Conservation (phyloP, 2,888 invertebrate genomes). For the Therioaphis trifolii region DNA sequence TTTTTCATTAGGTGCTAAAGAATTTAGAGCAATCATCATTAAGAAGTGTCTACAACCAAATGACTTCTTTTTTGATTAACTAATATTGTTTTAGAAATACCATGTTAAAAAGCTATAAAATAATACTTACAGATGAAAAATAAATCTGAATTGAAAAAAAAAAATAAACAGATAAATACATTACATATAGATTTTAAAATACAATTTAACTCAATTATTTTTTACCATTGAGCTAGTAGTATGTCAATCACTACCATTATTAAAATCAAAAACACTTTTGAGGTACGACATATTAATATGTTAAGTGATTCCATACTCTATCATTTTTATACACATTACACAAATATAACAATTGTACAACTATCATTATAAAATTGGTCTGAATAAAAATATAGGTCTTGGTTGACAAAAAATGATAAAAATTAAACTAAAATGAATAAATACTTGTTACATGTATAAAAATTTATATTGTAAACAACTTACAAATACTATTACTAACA, state of each 20-base stretch:
- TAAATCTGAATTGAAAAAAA: no score
- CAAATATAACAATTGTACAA: neutral
- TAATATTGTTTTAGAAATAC: no score
- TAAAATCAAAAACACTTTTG: constrained; percentile 6
- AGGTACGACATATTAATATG: neutral
- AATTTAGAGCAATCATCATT: no score
- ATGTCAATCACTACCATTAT: neutral
- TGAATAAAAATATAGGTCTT: constrained; percentile 7
- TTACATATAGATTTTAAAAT: no score
- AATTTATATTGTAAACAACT: no score
- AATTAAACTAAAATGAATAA: no score
- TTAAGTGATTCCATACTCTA: neutral
- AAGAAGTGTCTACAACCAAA: no score
- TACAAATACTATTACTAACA: no score
- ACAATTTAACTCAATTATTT: no score
- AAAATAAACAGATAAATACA: neutral
- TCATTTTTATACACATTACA: neutral
- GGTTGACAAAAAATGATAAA: neutral
- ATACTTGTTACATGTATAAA: no score
- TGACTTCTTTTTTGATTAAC: no score
- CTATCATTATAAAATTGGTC: constrained; percentile 2
- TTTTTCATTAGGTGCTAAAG: no score
- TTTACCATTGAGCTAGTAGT: constrained; percentile 13
- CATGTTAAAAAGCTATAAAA: neutral
- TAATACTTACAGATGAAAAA: neutral